These are phyloP conservation scores for Thumatha senex DNA, from an alignment of 2,888 invertebrate genomes.

Conservation along the genomic window DNA sequence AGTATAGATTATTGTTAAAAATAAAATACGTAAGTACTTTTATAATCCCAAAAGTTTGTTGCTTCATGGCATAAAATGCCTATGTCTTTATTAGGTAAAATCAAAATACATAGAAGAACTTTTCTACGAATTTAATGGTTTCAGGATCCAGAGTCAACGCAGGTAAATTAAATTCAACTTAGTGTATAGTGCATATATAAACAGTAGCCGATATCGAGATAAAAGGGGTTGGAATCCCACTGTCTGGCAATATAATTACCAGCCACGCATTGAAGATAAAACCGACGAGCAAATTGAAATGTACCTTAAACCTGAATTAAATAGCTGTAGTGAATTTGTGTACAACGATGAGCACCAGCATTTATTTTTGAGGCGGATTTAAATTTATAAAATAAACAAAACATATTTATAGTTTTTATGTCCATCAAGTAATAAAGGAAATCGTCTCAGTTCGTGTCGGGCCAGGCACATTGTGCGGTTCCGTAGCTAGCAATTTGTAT, in stretches of 20 bases:
- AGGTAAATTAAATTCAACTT: conserved; percentile 15
- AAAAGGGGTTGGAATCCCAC: conserved; percentile 46
- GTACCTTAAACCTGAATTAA: conserved; percentile 30
- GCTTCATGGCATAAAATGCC: no score
- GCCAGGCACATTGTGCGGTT: no score
- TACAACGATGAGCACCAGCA: not conserved
- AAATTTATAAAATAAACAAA: not conserved
- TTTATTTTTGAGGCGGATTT: not conserved
- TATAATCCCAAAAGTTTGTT: no score
- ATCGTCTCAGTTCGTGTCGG: no score
- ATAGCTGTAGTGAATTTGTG: no score
- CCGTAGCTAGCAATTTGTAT: no score
- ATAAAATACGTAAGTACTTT: no score
- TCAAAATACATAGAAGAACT: not conserved
- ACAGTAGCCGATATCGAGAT: conserved; percentile 36
- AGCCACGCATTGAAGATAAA: conserved; percentile 50
- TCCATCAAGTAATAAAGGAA: no score
- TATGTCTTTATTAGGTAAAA: no score
- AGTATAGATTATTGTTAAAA: no score
- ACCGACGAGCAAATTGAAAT: conserved; percentile 52
- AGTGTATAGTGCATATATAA: conserved; percentile 10
- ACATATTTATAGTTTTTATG: no score
- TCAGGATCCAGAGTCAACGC: not conserved
- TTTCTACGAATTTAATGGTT: not conserved
- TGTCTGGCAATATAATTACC: conserved; percentile 56